Conservation (phyloP, 2,797 vertebrate species). For the Galaxias olidus region DNA sequence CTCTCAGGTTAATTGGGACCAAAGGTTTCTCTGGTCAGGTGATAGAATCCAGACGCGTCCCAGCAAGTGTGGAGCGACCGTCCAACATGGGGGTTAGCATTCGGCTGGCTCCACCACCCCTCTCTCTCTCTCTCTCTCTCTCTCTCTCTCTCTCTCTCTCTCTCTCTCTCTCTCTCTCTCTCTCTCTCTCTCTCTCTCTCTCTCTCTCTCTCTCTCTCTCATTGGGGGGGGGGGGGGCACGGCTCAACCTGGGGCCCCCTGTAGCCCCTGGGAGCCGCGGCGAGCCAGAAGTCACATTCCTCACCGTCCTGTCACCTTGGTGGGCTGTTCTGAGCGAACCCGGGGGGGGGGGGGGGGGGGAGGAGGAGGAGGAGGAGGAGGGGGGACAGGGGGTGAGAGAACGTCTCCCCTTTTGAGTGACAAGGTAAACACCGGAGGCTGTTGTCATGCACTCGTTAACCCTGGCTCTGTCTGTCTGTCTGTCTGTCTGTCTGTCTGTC, state of each 20-base stretch:
- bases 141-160: constrained; percentile 43
- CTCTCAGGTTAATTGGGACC: constrained; percentile 70
- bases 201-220: constrained; percentile 19
- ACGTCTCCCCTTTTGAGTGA: constrained; percentile 61
- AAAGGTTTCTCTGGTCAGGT: constrained; percentile 55
- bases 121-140: neutral
- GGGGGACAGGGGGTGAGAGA: constrained; percentile 27
- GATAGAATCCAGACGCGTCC: constrained; percentile 75
- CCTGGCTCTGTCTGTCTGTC: constrained; percentile 58
- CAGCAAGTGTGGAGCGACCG: constrained; percentile 23
- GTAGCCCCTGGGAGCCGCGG: constrained; percentile 28
- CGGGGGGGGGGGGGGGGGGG: constrained; percentile 1
- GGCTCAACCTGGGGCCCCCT: constrained; percentile 46
- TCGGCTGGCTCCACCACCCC: constrained; percentile 27
- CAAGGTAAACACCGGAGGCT: constrained; percentile 57
- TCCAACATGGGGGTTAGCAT: too few relatives aligned
- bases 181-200: neutral
- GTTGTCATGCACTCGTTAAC: constrained; percentile 71
- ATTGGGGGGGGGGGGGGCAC: constrained; percentile 34
- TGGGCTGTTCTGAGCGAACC: neutral
- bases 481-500: constrained; percentile 60
- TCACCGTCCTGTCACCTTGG: constrained; percentile 56
- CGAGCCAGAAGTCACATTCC: constrained; percentile 71
- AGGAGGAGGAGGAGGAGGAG: neutral
- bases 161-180: neutral